Percentiles rank a stretch among this genome's conserved stretches.
Evolutionary conservation across 2,113 vertebrate genomes (phyloP).

Genomic region (Empidonax alnorum): DNA sequence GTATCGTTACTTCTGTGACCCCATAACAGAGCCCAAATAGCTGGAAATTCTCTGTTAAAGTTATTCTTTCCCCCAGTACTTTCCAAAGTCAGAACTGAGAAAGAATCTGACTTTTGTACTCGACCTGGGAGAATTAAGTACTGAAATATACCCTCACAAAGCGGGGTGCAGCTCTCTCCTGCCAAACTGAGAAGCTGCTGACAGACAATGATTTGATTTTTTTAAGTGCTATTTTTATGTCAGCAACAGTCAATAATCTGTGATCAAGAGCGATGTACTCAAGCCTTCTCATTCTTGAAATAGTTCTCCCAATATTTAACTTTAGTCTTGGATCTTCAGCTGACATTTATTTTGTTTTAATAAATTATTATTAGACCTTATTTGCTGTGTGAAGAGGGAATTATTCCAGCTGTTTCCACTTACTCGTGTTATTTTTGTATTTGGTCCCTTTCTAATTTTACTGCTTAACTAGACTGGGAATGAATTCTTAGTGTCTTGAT

Average conservation of each 20-base stretch:
- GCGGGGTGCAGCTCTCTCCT: not conserved
- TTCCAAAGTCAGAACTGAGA: not conserved
- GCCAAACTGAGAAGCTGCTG: not conserved
- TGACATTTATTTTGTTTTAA: conserved; percentile 44
- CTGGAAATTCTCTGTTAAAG: not conserved
- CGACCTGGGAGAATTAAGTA: not conserved
- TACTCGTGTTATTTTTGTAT: conserved; percentile 56
- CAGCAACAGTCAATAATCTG: not conserved
- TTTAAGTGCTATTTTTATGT: not conserved
- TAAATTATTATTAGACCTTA: conserved; percentile 48
- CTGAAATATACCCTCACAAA: fast-evolving
- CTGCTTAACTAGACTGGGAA: conserved; percentile 15
- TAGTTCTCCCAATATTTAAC: not conserved
- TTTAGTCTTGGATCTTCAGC: conserved; percentile 6
- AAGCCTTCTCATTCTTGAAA: not conserved
- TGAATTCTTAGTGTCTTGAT: conserved; percentile 34
- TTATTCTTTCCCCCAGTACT: not conserved
- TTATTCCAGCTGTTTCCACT: conserved; percentile 66
- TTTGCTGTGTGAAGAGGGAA: conserved; percentile 44
- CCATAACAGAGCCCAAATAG: not conserved
- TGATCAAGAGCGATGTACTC: not conserved
- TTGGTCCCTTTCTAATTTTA: conserved; percentile 62
- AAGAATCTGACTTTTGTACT: not conserved
- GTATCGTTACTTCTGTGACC: not conserved
- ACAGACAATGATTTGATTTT: not conserved